Evolutionary conservation across 2,113 vertebrate species (phyloP).

Genomic region (Romanogobio albipinnatus): DNA sequence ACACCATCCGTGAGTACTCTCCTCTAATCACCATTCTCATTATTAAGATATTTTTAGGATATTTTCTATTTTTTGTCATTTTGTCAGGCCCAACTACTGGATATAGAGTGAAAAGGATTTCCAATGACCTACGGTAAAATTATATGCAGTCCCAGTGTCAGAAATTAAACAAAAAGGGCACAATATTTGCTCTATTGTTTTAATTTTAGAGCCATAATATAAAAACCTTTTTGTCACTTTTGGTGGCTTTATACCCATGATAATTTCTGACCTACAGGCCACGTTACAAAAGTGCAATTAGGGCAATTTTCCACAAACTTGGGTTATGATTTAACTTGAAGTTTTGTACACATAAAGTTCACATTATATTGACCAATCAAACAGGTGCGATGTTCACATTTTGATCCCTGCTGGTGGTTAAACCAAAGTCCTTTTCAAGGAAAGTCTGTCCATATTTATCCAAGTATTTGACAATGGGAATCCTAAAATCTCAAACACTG

Average conservation of each 20-base stretch:
- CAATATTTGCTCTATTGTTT: neutral
- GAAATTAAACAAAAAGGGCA: neutral
- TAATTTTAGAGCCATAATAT: neutral
- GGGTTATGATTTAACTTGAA: slow-evolving; percentile 1
- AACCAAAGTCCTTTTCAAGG: neutral
- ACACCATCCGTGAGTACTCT: neutral
- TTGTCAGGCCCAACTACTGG: neutral
- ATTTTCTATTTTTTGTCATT: neutral
- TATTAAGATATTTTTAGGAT: neutral
- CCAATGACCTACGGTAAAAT: neutral
- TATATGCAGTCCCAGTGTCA: neutral
- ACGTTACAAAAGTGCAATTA: neutral
- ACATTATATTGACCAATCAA: neutral
- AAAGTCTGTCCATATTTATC: too few species aligned
- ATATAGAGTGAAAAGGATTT: neutral
- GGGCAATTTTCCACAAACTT: neutral
- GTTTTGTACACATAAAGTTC: neutral
- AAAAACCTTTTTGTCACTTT: neutral
- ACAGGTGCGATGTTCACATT: neutral
- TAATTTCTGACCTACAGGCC: neutral
- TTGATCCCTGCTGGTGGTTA: neutral
- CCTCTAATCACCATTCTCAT: slow-evolving; percentile 15
- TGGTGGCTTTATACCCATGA: neutral
- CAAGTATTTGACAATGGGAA: too few species aligned
- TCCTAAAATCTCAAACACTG: too few species aligned